phyloP scores from a whole-genome alignment of 2,113 vertebrate genomes.

The Agapornis roseicollis region DNA sequence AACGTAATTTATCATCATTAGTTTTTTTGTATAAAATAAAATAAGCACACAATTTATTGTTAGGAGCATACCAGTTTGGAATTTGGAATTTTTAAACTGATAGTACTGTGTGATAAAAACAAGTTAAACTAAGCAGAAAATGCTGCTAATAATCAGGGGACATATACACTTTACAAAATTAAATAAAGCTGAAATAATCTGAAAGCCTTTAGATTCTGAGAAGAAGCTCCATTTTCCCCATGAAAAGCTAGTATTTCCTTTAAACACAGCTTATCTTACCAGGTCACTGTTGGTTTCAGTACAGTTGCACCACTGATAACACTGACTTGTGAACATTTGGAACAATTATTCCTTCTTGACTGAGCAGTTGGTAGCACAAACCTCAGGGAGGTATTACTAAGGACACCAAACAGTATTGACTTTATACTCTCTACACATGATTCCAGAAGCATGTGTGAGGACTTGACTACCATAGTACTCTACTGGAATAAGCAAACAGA shows the following conservation, averaged over 20 bases:
- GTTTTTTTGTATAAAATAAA: not conserved
- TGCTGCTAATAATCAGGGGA: not conserved
- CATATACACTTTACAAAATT: not conserved
- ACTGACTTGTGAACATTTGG: not conserved
- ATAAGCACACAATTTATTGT: not conserved
- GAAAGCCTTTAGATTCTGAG: not conserved
- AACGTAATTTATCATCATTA: not conserved
- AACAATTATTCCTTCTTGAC: not conserved
- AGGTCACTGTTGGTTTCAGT: not conserved
- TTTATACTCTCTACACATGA: not conserved
- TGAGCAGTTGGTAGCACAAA: not conserved
- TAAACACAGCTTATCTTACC: not conserved
- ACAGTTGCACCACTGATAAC: not conserved
- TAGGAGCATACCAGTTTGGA: not conserved
- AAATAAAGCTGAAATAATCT: not conserved
- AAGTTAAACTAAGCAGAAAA: constrained; percentile 9
- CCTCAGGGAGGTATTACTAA: not conserved
- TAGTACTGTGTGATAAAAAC: not conserved
- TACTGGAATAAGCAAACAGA: not conserved
- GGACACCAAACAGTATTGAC: not conserved
- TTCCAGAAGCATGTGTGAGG: not conserved
- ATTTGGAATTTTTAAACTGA: not conserved
- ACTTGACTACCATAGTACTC: not conserved
- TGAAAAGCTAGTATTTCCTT: not conserved
- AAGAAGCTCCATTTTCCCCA: not conserved